Conservation (phyloP, 2,797 vertebrate genomes). For the Eidolon dupreanum region DNA sequence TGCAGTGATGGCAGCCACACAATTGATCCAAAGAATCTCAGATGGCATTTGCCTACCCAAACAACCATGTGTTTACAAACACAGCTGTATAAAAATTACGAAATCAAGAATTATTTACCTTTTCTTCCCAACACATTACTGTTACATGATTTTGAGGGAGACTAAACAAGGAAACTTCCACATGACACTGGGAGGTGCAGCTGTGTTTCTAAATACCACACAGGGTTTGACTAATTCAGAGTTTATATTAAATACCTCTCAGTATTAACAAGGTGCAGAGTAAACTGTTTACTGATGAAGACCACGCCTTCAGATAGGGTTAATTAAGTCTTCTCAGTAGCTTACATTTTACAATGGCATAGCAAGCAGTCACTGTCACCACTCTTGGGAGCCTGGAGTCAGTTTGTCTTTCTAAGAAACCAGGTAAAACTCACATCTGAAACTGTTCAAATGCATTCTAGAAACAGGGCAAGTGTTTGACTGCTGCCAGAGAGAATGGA, state of each 20-base stretch:
- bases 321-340: not conserved
- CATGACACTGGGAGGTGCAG: constrained; percentile 76
- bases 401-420: constrained; percentile 53
- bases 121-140: constrained; percentile 28
- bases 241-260: constrained; percentile 66
- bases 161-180: constrained; percentile 49
- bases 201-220: constrained; percentile 72
- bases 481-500: not conserved
- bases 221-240: constrained; percentile 62
- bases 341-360: constrained; percentile 43
- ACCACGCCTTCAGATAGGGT: not conserved
- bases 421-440: constrained; percentile 31
- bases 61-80: constrained; percentile 36
- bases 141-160: constrained; percentile 20
- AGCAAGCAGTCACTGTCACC: constrained; percentile 64
- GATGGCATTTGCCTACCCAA: not conserved
- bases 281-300: constrained; percentile 82
- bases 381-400: not conserved
- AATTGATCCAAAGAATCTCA: not conserved
- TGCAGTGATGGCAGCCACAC: not conserved
- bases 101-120: constrained; percentile 60
- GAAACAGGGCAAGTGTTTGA: constrained; percentile 1
- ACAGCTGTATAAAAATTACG: constrained; percentile 70
- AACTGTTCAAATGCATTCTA: not conserved
- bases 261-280: constrained; percentile 74